These are phyloP conservation scores for Cephus runcator DNA, from an alignment of 2,888 invertebrate genomes.

Conservation along the genomic window DNA sequence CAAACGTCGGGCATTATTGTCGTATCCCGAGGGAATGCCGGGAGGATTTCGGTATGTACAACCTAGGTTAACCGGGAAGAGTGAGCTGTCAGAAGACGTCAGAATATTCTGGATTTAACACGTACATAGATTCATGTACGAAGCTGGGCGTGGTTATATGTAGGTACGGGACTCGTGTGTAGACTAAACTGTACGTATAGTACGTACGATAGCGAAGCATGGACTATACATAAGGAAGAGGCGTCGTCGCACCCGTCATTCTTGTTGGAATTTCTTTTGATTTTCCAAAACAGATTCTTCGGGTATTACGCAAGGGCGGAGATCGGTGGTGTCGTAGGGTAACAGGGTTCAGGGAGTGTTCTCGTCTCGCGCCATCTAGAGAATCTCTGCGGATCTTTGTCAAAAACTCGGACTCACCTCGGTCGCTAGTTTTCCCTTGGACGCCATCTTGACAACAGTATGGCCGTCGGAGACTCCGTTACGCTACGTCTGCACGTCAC, in stretches of 20 bases:
- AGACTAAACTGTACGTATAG: not conserved
- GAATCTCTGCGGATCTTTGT: not conserved
- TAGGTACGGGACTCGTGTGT: not conserved
- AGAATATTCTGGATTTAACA: not conserved
- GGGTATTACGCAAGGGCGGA: not conserved
- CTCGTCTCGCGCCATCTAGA: constrained; percentile 3
- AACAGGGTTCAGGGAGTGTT: not conserved
- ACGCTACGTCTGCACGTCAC: not conserved
- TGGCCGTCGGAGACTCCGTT: constrained; percentile 40
- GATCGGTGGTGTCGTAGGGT: not conserved
- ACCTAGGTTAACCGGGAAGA: not conserved
- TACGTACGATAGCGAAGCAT: not conserved
- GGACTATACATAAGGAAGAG: not conserved
- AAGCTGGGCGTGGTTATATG: not conserved
- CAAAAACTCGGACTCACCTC: constrained; percentile 45
- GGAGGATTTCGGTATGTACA: not conserved
- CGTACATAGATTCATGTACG: not conserved
- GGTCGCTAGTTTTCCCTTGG: constrained; percentile 50
- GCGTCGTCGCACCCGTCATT: not conserved
- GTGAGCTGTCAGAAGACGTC: not conserved
- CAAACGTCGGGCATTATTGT: not conserved
- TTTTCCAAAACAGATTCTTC: not conserved
- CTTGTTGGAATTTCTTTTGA: not conserved
- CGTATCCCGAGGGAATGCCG: not conserved
- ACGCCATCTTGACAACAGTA: constrained; percentile 61